Conservation (phyloP, 2,888 invertebrate genomes). For the Tiphia femorata region DNA sequence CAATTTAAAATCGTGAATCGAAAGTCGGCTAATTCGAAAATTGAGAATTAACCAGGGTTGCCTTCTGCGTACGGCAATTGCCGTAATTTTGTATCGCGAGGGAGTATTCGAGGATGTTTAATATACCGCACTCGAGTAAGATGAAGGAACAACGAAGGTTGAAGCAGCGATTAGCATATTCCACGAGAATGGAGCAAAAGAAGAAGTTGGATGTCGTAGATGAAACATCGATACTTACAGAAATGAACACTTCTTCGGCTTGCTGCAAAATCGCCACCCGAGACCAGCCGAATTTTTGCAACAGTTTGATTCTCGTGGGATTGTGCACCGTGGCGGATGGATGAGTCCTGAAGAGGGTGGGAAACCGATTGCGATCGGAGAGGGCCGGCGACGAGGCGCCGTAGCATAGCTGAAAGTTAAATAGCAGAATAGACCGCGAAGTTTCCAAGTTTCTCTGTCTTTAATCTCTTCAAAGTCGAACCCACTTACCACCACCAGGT, state of each 20-base stretch:
- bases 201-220: background rate
- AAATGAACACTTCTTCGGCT: slow-evolving; percentile 97
- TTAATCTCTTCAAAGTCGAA: background rate
- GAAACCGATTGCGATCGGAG: slow-evolving; percentile 96
- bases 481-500: slow-evolving; percentile 94
- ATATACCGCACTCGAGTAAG: too few species aligned
- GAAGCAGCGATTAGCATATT: too few species aligned
- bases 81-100: too few species aligned
- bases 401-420: slow-evolving; percentile 87
- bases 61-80: too few species aligned
- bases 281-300: slow-evolving; percentile 98
- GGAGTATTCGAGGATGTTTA: too few species aligned
- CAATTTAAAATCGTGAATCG: too few species aligned
- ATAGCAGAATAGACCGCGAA: background rate
- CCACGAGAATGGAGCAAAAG: slow-evolving; percentile 48
- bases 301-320: slow-evolving; percentile 94
- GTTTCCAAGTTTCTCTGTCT: background rate
- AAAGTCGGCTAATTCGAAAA: too few species aligned
- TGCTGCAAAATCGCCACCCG: slow-evolving; percentile 97
- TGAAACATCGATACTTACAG: slow-evolving; percentile 73
- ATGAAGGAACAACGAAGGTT: too few species aligned
- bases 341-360: slow-evolving; percentile 98
- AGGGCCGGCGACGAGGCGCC: slow-evolving; percentile 98
- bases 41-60: too few species aligned
- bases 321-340: slow-evolving; percentile 99